These are phyloP conservation scores for Berghia stephanieae DNA, from an alignment of 1,140 invertebrate species.

Conservation along the genomic window DNA sequence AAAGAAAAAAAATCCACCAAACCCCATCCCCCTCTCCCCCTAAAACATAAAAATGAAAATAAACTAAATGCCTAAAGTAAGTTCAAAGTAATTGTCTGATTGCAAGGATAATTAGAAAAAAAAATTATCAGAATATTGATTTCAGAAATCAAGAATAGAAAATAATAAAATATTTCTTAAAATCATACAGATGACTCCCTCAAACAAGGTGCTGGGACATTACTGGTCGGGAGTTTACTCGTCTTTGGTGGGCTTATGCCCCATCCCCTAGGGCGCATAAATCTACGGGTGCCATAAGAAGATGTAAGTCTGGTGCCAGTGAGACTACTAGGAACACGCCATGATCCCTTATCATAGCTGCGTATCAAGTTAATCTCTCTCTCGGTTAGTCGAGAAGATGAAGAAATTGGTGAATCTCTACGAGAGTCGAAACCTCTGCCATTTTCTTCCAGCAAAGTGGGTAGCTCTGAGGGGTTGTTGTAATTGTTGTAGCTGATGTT, in stretches of 20 bases:
- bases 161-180: too few relatives aligned
- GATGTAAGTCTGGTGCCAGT: not conserved
- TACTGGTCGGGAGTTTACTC: too few relatives aligned
- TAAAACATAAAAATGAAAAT: too few relatives aligned
- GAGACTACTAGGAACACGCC: not conserved
- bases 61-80: too few relatives aligned
- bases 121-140: not conserved
- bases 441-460: not conserved
- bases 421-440: not conserved
- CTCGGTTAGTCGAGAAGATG: not conserved
- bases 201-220: constrained; percentile 46
- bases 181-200: constrained; percentile 54
- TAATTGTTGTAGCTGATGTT: not conserved
- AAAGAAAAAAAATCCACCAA: too few relatives aligned
- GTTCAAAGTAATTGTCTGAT: too few relatives aligned
- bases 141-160: too few relatives aligned
- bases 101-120: too few relatives aligned
- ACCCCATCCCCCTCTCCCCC: too few relatives aligned
- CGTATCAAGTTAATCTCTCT: not conserved
- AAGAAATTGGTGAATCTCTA: not conserved
- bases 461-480: not conserved
- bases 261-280: constrained; percentile 31
- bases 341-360: not conserved
- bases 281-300: constrained; percentile 28
- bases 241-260: constrained; percentile 36